Conservation (phyloP, 2,888 invertebrate genomes). For the Philopedon plagiatum region DNA sequence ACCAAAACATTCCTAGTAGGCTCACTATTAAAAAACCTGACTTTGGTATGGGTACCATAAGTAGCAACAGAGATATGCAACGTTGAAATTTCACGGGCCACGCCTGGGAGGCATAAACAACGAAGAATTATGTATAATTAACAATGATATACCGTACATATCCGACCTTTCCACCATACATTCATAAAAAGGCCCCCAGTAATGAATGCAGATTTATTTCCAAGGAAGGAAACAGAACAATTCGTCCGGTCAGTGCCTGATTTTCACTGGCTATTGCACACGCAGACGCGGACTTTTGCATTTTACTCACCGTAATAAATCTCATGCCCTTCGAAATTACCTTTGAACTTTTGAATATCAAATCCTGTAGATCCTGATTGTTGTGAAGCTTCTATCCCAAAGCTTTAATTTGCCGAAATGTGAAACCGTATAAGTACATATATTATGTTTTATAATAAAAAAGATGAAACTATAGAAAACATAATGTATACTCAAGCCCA, state of each 20-base stretch:
- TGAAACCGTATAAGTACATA: no score
- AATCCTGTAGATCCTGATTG: background rate
- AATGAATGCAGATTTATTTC: constrained; percentile 47
- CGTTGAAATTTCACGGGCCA: background rate
- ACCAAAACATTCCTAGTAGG: no score
- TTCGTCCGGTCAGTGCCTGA: constrained; percentile 64
- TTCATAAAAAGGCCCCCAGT: background rate
- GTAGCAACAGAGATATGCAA: no score
- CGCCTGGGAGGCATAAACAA: background rate
- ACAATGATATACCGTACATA: background rate
- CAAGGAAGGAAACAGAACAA: constrained; percentile 67
- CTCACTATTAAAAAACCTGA: no score
- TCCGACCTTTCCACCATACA: background rate
- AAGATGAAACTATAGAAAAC: no score
- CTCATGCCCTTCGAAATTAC: constrained; percentile 15
- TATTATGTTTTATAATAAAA: no score
- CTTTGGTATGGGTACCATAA: background rate
- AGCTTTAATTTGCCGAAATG: no score
- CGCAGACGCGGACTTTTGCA: constrained; percentile 63
- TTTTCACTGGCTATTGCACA: constrained; percentile 58
- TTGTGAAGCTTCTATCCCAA: background rate
- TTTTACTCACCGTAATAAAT: constrained; percentile 59
- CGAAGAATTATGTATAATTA: background rate
- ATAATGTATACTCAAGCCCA: no score
- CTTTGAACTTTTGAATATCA: background rate